A percentile compares a stretch with the other conserved stretches of the same genome.
phyloP scores from a whole-genome alignment of 2,797 vertebrate species.

The Galagoides demidoff region DNA sequence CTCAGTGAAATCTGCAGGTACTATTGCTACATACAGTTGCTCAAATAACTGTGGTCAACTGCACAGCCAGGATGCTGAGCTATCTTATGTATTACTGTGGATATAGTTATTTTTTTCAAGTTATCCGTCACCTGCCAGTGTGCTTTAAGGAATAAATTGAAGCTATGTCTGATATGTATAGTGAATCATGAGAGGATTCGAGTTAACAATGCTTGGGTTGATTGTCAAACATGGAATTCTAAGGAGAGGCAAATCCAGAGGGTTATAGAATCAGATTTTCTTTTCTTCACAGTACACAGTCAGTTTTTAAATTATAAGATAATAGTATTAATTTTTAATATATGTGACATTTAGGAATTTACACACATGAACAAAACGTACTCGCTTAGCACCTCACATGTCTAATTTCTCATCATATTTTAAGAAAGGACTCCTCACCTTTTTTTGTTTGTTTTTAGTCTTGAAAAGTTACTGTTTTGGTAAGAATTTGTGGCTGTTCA shows the following conservation, averaged over 20 bases:
- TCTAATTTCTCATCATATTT: not conserved
- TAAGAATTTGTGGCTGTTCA: not conserved
- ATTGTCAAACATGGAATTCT: constrained; percentile 55
- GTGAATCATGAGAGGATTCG: constrained; percentile 21
- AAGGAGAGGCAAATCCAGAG: not conserved
- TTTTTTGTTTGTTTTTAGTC: not conserved
- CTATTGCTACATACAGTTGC: not conserved
- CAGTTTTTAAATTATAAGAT: not conserved
- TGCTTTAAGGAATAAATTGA: constrained; percentile 44
- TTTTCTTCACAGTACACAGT: not conserved
- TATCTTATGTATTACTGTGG: constrained; percentile 41
- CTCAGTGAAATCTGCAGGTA: not conserved
- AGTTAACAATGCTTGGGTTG: not conserved
- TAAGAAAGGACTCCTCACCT: not conserved
- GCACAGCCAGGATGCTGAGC: not conserved
- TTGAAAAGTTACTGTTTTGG: not conserved
- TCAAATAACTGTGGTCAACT: not conserved
- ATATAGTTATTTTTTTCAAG: not conserved
- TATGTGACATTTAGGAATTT: not conserved
- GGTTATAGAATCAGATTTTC: not conserved
- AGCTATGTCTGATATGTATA: not conserved
- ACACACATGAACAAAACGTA: not conserved
- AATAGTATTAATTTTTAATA: not conserved
- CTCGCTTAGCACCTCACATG: fast-evolving
- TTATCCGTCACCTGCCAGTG: constrained; percentile 37